These are phyloP conservation scores for Melieria crassipennis DNA, from an alignment of 2,888 invertebrate species.

Conservation along the genomic window DNA sequence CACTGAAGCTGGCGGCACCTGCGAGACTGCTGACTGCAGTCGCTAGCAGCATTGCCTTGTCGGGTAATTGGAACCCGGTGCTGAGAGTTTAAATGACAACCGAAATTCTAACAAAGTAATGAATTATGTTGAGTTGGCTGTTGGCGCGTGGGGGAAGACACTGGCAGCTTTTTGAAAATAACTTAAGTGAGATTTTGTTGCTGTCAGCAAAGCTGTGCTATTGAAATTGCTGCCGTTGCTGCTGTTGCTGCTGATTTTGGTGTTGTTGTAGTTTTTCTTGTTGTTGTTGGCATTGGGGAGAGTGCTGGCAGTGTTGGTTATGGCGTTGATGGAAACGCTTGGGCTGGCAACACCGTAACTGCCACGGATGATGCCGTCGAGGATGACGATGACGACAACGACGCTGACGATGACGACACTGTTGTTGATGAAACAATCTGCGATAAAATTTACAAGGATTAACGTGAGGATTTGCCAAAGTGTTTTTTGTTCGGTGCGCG, in stretches of 20 bases:
- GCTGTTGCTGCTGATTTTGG: background rate
- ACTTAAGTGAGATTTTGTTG: constrained; percentile 39
- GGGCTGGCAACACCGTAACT: background rate
- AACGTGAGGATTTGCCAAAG: constrained; percentile 36
- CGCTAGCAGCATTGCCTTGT: constrained; percentile 8
- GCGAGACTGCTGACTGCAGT: constrained; percentile 12
- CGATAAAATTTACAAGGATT: constrained; percentile 42
- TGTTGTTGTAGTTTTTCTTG: background rate
- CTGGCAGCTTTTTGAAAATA: constrained; percentile 25
- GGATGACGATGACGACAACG: constrained; percentile 32
- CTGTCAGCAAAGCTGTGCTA: constrained; percentile 29
- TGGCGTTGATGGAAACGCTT: background rate
- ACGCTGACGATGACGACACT: constrained; percentile 23
- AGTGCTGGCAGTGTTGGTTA: background rate
- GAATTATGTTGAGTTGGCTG: constrained; percentile 37
- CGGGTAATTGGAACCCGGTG: constrained; percentile 25
- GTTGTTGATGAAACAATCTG: constrained; percentile 38
- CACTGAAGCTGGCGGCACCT: no score
- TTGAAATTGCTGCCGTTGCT: background rate
- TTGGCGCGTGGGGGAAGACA: background rate
- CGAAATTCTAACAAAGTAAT: constrained; percentile 40
- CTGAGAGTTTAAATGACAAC: constrained; percentile 28
- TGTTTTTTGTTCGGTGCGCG: constrained; percentile 26
- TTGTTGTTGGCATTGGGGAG: background rate
- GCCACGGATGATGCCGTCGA: constrained; percentile 22